Conservation (phyloP, 2,797 vertebrate genomes). For the Tenualosa ilisha region DNA sequence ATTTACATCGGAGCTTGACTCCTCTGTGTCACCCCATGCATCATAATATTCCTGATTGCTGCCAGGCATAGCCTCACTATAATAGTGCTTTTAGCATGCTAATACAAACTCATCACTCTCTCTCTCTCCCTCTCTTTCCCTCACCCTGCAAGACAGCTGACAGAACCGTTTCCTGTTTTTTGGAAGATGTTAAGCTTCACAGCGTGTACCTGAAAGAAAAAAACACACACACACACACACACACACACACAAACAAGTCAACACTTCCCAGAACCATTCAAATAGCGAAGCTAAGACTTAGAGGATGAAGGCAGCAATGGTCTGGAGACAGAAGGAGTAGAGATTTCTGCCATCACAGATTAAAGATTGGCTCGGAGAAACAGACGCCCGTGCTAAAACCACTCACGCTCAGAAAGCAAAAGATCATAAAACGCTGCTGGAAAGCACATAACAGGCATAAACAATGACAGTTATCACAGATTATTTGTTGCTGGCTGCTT, state of each 20-base stretch:
- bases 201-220: background rate
- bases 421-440: conserved; percentile 43
- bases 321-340: conserved; percentile 11
- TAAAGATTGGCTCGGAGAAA: conserved; percentile 35
- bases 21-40: conserved; percentile 8
- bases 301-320: background rate
- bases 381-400: conserved; percentile 48
- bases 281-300: background rate
- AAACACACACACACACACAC: background rate
- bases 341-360: conserved; percentile 35
- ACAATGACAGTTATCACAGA: conserved; percentile 54
- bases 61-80: background rate
- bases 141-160: background rate
- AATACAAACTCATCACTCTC: conserved; percentile 31
- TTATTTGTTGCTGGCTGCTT: conserved; percentile 59
- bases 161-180: background rate
- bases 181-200: background rate
- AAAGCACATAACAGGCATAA: conserved; percentile 42
- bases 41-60: conserved; percentile 9
- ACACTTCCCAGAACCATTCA: background rate
- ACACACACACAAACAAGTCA: background rate
- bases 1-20: conserved; percentile 3
- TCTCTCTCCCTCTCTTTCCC: conserved; percentile 17
- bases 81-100: background rate
- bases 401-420: background rate